phyloP scores from a whole-genome alignment of 2,888 invertebrate species.

The Gasteruption jaculator region DNA sequence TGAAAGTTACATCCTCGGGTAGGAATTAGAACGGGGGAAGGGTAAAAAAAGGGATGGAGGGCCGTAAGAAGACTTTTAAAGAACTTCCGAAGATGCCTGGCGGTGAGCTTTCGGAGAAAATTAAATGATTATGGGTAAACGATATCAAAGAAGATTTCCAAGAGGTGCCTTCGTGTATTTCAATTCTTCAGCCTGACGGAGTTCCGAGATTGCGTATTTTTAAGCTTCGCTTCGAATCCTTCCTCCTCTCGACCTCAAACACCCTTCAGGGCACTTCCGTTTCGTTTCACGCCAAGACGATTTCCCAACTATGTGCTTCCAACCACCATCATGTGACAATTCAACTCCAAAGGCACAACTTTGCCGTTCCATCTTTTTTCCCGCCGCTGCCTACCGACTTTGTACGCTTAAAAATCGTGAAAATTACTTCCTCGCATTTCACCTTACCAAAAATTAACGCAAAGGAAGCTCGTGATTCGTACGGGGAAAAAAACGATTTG shows the following conservation, averaged over 20 bases:
- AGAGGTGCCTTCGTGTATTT: constrained; percentile 49
- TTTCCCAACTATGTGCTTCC: constrained; percentile 24
- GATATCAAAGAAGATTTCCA: no score
- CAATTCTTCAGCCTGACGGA: constrained; percentile 52
- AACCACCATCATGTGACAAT: constrained; percentile 24
- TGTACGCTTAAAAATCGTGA: no score
- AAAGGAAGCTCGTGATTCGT: no score
- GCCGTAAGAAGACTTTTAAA: constrained; percentile 30
- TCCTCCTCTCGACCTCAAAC: constrained; percentile 25
- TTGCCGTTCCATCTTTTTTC: constrained; percentile 6
- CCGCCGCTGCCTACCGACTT: neutral
- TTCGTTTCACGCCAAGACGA: constrained; percentile 47
- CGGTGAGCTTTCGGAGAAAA: constrained; percentile 37
- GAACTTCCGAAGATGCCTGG: constrained; percentile 28
- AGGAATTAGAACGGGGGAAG: constrained; percentile 10
- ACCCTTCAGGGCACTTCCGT: constrained; percentile 42
- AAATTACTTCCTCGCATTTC: no score
- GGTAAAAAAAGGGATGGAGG: constrained; percentile 17
- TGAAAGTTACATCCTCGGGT: neutral
- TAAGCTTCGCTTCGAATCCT: constrained; percentile 40
- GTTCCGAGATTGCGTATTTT: constrained; percentile 52
- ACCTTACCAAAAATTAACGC: no score
- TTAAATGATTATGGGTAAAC: constrained; percentile 53
- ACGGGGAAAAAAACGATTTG: no score
- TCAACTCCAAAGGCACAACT: constrained; percentile 20